Evolutionary conservation across 2,888 invertebrate genomes (phyloP), one percentile per base, ranked within the genome.

Genomic region (Tryphoninae sp.): DNA sequence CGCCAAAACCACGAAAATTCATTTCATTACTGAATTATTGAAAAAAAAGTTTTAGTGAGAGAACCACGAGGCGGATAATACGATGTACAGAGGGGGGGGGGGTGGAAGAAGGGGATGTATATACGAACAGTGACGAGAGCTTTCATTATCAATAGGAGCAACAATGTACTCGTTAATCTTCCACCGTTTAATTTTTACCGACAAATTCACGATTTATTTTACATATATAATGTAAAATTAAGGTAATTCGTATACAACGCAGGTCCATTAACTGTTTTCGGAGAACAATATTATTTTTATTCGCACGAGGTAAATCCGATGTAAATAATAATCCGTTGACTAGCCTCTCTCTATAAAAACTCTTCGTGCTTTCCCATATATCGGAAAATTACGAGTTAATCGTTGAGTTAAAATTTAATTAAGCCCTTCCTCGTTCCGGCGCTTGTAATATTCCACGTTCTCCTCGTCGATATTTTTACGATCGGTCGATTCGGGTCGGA

Each of bases 21-120:
- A 45, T 74, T 55, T 55, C 13, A 33, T 67, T 51, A 78, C 67
- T 51, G 59, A 9, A 49, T 64, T 67, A 51, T 51, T 16, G 3
- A 11, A 59, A 69, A 69, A 75, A 61, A 6, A 22, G 65, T 49
- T 9, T 59, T n/a, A 67, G 26, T 67, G 2, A 4, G 33, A 4
- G 58, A 19, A 16, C 3, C 33, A 13, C 61, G 62, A 6, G 51
- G 51, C 51, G 51, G 7, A 55, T 19, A 55, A 19, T 4, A 19
- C 2, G 55, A 22, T n/a, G 16, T n/a, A n/a, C n/a, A n/a, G 8
- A 1, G 2, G 16, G 19, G 8, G 22, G 7, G 55, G 4, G 55
- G 51, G 16, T 33, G 6, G 33, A 33, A 19, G 19, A 19, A 19
- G 19, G 19, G 19, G 1, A 19, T 19, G 19, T 33, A 33, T 6